Conservation (phyloP, 2,797 vertebrate genomes). For the Sebastes vulpes region DNA sequence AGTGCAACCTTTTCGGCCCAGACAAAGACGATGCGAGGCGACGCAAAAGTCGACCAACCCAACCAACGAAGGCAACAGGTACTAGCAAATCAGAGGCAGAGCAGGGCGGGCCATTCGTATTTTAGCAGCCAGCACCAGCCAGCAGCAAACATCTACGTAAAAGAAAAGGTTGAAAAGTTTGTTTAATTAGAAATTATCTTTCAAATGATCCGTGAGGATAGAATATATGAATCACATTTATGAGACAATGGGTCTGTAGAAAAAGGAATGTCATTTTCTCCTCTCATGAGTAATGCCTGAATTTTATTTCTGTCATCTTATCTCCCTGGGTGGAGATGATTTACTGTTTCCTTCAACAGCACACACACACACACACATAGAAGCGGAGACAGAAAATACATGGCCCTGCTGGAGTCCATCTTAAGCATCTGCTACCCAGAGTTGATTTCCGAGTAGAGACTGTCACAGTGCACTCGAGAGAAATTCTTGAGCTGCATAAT, state of each 20-base stretch:
- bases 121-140: background rate
- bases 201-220: slow-evolving; percentile 1
- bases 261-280: background rate
- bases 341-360: background rate
- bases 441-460: slow-evolving; percentile 8
- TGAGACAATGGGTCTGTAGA: background rate
- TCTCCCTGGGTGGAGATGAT: slow-evolving; percentile 5
- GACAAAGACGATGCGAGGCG: no score
- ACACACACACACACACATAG: background rate
- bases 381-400: slow-evolving; percentile 6
- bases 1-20: no score
- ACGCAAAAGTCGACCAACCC: background rate
- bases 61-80: background rate
- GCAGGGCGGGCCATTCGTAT: background rate
- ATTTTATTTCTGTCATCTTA: slow-evolving; percentile 20
- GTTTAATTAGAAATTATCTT: background rate
- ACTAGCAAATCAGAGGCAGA: background rate
- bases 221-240: slow-evolving; percentile 1
- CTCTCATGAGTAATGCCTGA: slow-evolving; percentile 10
- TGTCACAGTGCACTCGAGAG: slow-evolving; percentile 15
- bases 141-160: background rate
- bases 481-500: slow-evolving; percentile 41
- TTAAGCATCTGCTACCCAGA: slow-evolving; percentile 31
- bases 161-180: background rate
- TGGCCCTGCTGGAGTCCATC: slow-evolving; percentile 20